Conservation (phyloP, 2,888 invertebrate species). For the Boloria euphrosyne region DNA sequence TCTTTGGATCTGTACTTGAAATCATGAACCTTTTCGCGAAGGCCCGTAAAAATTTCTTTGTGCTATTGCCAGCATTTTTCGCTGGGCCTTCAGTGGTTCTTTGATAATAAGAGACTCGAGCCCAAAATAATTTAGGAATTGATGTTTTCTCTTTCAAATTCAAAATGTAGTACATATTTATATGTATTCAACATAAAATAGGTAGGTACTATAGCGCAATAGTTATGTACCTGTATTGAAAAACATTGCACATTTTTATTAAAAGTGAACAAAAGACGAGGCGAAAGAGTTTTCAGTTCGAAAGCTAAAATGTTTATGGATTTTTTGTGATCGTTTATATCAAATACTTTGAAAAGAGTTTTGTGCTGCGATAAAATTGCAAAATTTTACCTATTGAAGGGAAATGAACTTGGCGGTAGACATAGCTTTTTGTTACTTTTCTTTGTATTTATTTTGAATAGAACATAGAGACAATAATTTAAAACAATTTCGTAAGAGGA, state of each 20-base stretch:
- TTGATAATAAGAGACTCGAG: constrained; percentile 41
- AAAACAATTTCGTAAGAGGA: constrained; percentile 6
- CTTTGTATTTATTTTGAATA: constrained; percentile 6
- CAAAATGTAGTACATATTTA: background rate
- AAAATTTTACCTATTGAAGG: constrained; percentile 20
- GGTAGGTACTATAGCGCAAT: background rate
- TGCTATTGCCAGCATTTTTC: constrained; percentile 42
- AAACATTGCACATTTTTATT: constrained; percentile 33
- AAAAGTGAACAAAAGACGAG: constrained; percentile 35
- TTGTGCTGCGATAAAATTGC: constrained; percentile 25
- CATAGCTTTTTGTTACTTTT: constrained; percentile 11
- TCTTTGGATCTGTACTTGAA: constrained; percentile 37
- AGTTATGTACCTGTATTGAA: constrained; percentile 22
- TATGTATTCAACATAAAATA: background rate
- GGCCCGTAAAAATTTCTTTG: constrained; percentile 44
- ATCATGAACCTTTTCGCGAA: constrained; percentile 46
- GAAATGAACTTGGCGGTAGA: constrained; percentile 12
- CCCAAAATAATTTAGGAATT: constrained; percentile 44
- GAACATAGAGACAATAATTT: constrained; percentile 4
- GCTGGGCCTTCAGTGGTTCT: constrained; percentile 37
- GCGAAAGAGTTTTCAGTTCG: constrained; percentile 31
- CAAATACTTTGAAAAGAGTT: constrained; percentile 26
- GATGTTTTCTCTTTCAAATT: constrained; percentile 34
- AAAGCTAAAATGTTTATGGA: constrained; percentile 30
- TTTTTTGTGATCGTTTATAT: constrained; percentile 29